These are phyloP conservation scores for Panagrolaimus sp. DNA, from an alignment of 1,140 invertebrate genomes.

Conservation along the genomic window DNA sequence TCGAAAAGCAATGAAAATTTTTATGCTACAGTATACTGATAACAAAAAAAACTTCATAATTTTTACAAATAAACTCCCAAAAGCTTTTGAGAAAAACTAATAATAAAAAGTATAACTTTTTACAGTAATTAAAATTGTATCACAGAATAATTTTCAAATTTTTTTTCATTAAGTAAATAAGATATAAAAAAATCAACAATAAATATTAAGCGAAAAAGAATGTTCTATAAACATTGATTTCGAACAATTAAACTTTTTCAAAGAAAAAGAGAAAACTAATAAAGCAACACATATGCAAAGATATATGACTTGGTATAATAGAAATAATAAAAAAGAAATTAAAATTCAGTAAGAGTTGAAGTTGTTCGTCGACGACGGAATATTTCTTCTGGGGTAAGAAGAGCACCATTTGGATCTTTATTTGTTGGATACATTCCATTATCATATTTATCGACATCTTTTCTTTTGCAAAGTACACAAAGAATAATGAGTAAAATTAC, in stretches of 20 bases:
- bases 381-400: slow-evolving; percentile 3
- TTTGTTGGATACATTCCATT: neutral
- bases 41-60: no score
- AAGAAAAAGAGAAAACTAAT: neutral
- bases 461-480: neutral
- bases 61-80: no score
- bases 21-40: no score
- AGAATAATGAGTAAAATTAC: slow-evolving; percentile 12
- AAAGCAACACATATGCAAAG: neutral
- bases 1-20: no score
- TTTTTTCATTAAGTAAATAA: neutral
- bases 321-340: neutral
- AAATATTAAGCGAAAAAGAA: no score
- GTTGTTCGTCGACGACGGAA: slow-evolving; percentile 2
- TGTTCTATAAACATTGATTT: no score
- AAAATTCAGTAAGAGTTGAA: neutral
- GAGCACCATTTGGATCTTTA: neutral
- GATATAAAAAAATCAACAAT: neutral
- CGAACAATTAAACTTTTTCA: no score
- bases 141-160: no score
- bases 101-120: no score
- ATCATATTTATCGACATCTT: neutral
- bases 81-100: no score
- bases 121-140: no score
- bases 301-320: no score